These are phyloP conservation scores for Calameuta idolon DNA, from an alignment of 2,888 invertebrate genomes.

Conservation along the genomic window DNA sequence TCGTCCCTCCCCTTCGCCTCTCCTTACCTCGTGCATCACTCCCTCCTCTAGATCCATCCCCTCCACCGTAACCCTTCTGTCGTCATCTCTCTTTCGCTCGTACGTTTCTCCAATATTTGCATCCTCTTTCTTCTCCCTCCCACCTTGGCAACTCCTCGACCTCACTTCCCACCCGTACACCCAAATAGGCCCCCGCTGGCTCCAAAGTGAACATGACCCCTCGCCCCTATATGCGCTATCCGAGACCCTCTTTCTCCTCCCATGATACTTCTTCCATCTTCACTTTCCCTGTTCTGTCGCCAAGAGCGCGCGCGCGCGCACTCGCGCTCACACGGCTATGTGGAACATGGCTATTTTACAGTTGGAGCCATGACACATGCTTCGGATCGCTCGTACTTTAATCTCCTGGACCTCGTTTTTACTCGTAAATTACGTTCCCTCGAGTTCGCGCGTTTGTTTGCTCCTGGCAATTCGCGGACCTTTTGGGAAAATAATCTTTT, in stretches of 20 bases:
- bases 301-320: neutral
- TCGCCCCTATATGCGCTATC: neutral
- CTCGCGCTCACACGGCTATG: neutral
- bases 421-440: neutral
- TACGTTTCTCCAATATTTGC: conserved; percentile 12
- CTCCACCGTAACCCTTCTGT: neutral
- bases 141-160: conserved; percentile 11
- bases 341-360: neutral
- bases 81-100: conserved; percentile 23
- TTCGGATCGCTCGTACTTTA: neutral
- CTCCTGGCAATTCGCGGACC: neutral
- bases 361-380: neutral
- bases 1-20: neutral
- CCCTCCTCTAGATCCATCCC: neutral
- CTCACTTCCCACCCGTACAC: conserved; percentile 15
- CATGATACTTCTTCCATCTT: neutral
- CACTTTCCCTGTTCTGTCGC: conserved; percentile 10
- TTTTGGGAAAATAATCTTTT: neutral
- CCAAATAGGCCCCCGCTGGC: neutral
- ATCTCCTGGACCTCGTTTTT: neutral
- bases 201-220: conserved; percentile 7
- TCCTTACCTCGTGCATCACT: neutral
- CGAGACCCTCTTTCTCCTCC: conserved; percentile 3
- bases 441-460: neutral
- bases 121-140: conserved; percentile 10